Evolutionary conservation across 2,888 invertebrate genomes (phyloP).

Genomic region (Pemphredon lugubris): DNA sequence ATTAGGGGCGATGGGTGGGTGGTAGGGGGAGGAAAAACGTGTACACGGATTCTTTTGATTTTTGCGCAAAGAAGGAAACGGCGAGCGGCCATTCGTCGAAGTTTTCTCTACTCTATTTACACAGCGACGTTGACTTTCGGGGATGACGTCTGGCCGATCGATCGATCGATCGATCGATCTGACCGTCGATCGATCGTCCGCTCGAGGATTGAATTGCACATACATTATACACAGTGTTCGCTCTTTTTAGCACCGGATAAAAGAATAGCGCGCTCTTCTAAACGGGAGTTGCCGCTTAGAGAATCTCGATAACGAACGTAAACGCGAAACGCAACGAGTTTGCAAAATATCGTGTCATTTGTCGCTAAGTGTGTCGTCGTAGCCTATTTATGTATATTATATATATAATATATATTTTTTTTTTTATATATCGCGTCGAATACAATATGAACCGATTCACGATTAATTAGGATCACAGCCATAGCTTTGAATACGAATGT

Average conservation of each 20-base stretch:
- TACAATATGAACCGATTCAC: slow-evolving; percentile 75
- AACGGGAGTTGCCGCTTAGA: not conserved
- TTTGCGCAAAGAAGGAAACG: slow-evolving; percentile 27
- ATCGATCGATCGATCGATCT: too few species aligned
- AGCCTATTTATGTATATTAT: slow-evolving; percentile 41
- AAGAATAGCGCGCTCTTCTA: too few species aligned
- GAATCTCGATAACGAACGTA: slow-evolving; percentile 14
- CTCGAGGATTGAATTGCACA: too few species aligned
- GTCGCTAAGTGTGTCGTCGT: slow-evolving; percentile 49
- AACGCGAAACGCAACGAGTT: slow-evolving; percentile 57
- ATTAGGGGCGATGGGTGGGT: too few species aligned
- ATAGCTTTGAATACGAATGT: slow-evolving; percentile 81
- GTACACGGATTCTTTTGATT: slow-evolving; percentile 13
- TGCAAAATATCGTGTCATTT: slow-evolving; percentile 69
- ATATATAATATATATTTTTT: slow-evolving; percentile 40
- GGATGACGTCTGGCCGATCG: too few species aligned
- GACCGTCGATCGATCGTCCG: too few species aligned
- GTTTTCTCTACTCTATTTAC: not conserved
- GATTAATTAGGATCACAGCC: slow-evolving; percentile 80
- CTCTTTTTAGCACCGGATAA: too few species aligned
- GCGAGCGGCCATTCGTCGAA: slow-evolving; percentile 34
- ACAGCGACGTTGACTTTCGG: too few species aligned
- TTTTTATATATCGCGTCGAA: slow-evolving; percentile 69
- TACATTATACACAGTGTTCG: too few species aligned
- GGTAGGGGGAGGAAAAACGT: too few species aligned